A percentile compares a stretch with the other conserved stretches of the same genome.
Evolutionary conservation across 2,888 invertebrate species (phyloP).

Genomic region (Balanococcus diminutus): DNA sequence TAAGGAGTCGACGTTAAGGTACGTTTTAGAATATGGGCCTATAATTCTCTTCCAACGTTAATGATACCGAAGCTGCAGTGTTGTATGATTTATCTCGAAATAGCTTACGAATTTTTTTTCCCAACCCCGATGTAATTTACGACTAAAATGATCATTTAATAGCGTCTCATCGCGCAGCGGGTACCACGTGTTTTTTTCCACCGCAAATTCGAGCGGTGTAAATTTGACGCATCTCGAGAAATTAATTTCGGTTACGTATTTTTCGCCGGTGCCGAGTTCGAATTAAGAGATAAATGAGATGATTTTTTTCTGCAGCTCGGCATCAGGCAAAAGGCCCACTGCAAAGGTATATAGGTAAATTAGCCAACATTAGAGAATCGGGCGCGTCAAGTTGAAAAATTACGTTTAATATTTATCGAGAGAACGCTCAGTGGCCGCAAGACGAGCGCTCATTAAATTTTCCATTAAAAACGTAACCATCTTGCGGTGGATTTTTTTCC

Average conservation of each 20-base stretch:
- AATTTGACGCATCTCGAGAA: slow-evolving; percentile 12
- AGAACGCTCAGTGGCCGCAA: neutral
- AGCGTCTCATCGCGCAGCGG: neutral
- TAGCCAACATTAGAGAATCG: neutral
- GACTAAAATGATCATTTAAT: slow-evolving; percentile 7
- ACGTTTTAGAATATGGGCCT: no score
- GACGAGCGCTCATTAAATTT: neutral
- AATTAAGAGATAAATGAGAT: slow-evolving; percentile 8
- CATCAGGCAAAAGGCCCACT: neutral
- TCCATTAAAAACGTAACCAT: neutral
- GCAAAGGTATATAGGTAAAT: neutral
- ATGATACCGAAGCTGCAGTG: neutral
- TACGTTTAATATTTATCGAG: neutral
- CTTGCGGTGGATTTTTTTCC: neutral
- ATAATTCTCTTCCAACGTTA: neutral
- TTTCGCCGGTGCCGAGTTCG: neutral
- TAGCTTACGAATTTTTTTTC: neutral
- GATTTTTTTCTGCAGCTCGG: neutral
- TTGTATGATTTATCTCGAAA: neutral
- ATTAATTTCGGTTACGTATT: neutral
- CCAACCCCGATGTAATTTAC: neutral
- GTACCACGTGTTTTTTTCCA: neutral
- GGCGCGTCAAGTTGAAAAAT: slow-evolving; percentile 17
- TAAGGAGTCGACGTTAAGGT: no score
- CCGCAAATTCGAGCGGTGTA: neutral